phyloP scores from a whole-genome alignment of 1,140 invertebrate genomes.

The Dinothrombium tinctorium region DNA sequence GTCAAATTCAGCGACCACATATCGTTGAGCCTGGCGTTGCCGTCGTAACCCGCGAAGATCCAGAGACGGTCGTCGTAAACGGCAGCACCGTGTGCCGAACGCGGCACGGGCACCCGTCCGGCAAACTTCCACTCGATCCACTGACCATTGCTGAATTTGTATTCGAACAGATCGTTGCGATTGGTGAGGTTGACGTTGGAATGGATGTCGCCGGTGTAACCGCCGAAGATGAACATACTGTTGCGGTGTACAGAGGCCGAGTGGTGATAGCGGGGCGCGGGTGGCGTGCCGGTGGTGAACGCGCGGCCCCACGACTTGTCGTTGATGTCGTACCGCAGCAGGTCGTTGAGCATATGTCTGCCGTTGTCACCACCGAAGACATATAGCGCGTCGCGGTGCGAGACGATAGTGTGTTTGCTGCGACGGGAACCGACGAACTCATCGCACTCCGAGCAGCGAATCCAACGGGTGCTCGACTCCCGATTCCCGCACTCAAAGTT shows the following conservation, averaged over 20 bases:
- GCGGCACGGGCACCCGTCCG: conserved; percentile 35
- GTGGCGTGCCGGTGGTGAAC: conserved; percentile 68
- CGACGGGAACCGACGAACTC: conserved; percentile 81
- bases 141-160: conserved; percentile 69
- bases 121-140: too few relatives aligned
- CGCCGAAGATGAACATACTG: conserved; percentile 85
- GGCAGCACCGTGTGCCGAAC: conserved; percentile 82
- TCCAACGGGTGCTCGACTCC: conserved; percentile 80
- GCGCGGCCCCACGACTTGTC: conserved; percentile 85
- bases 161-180: conserved; percentile 77
- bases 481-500: conserved; percentile 64
- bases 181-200: too few relatives aligned
- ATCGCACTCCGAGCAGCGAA: conserved; percentile 77
- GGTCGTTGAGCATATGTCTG: conserved; percentile 81
- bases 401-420: conserved; percentile 83
- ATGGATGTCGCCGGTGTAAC: too few relatives aligned
- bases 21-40: conserved; percentile 76
- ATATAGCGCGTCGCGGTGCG: conserved; percentile 83
- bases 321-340: conserved; percentile 75
- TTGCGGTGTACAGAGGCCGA: conserved; percentile 69
- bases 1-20: conserved; percentile 72
- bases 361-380: conserved; percentile 93
- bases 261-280: too few relatives aligned
- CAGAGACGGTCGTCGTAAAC: conserved; percentile 79
- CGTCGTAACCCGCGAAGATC: conserved; percentile 94